phyloP scores from a whole-genome alignment of 2,113 vertebrate genomes.

The Amphiprion ocellaris region DNA sequence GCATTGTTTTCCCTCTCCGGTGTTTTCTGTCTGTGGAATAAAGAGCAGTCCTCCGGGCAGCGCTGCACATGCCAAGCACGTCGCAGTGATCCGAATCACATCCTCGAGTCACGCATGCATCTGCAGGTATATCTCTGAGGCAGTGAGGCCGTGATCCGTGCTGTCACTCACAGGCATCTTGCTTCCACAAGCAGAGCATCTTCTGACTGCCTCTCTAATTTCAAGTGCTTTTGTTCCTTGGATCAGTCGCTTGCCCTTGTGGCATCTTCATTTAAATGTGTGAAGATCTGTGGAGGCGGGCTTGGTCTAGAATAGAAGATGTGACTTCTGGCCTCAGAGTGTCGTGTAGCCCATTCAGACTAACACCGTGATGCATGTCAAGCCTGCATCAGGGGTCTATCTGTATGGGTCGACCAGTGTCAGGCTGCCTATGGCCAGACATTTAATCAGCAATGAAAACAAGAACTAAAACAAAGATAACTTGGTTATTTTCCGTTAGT shows the following conservation, averaged over 20 bases:
- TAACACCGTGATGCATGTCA: background rate
- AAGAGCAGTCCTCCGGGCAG: constrained; percentile 17
- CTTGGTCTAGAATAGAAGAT: too few species aligned
- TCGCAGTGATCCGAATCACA: constrained; percentile 5
- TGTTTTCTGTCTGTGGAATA: constrained; percentile 21
- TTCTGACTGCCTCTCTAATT: constrained; percentile 21
- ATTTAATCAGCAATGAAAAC: too few species aligned
- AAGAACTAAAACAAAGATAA: too few species aligned
- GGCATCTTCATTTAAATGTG: background rate
- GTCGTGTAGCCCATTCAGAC: background rate
- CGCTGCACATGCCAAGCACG: constrained; percentile 2
- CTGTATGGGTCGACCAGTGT: too few species aligned
- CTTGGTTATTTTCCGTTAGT: too few species aligned
- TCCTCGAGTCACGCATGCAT: constrained; percentile 28
- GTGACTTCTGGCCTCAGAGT: too few species aligned
- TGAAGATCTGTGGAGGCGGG: too few species aligned
- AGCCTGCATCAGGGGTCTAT: too few species aligned
- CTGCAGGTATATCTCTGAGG: constrained; percentile 25
- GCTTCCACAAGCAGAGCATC: constrained; percentile 9
- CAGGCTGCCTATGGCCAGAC: too few species aligned
- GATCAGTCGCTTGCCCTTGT: background rate
- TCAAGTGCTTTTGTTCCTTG: background rate
- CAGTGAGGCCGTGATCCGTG: background rate
- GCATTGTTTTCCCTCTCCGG: too few species aligned
- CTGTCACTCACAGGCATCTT: constrained; percentile 1